A percentile compares a stretch with the other conserved stretches of the same genome.
These are phyloP conservation scores for Plemyria rubiginata DNA, from an alignment of 2,888 invertebrate genomes.

Conservation along the genomic window DNA sequence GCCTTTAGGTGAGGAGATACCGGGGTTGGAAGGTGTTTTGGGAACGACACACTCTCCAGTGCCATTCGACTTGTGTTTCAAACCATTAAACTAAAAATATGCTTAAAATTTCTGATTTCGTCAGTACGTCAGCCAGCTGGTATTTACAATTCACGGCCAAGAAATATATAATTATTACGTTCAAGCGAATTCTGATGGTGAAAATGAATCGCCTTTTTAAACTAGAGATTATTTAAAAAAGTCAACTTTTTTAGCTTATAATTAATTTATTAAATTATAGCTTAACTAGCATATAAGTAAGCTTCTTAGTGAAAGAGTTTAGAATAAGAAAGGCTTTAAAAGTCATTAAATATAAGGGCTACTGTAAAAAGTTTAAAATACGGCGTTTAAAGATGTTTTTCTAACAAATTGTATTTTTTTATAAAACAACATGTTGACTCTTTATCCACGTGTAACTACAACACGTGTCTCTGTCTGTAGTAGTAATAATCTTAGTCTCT, in stretches of 20 bases:
- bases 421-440: too few species aligned
- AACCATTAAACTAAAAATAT: slow-evolving; percentile 11
- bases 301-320: neutral
- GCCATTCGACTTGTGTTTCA: slow-evolving; percentile 49
- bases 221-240: neutral
- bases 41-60: slow-evolving; percentile 91
- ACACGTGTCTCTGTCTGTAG: too few species aligned
- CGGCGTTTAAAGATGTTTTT: too few species aligned
- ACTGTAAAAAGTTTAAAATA: neutral
- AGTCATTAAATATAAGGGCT: neutral
- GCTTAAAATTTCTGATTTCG: neutral
- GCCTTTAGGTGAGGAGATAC: slow-evolving; percentile 88
- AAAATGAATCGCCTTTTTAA: neutral
- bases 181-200: neutral
- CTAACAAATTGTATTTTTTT: too few species aligned
- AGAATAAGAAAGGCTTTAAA: neutral
- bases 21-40: slow-evolving; percentile 89
- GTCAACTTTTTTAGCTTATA: too few species aligned
- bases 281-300: neutral
- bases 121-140: too few species aligned
- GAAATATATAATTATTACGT: neutral
- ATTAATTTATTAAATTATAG: too few species aligned
- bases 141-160: too few species aligned
- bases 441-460: too few species aligned
- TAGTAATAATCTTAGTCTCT: too few species aligned